Conservation (phyloP, 2,797 vertebrate species). For the Peromyscus eremicus region DNA sequence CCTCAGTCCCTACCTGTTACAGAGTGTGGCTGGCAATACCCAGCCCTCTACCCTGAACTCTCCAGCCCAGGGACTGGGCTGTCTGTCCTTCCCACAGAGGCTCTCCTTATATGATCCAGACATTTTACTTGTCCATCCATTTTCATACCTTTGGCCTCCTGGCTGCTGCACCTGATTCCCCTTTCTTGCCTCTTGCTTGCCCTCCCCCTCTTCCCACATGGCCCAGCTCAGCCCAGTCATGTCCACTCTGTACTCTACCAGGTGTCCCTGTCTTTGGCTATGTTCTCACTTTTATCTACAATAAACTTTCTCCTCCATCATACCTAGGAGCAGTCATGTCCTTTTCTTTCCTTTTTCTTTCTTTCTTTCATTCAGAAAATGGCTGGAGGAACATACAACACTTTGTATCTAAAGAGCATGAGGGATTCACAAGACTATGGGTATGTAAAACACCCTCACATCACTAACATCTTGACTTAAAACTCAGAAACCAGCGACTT, state of each 20-base stretch:
- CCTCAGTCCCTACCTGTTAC: background rate
- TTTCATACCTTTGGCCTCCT: too few relatives aligned
- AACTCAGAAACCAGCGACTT: conserved; percentile 18
- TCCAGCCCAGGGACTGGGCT: background rate
- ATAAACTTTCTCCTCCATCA: background rate
- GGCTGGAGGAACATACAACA: background rate
- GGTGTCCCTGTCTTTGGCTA: background rate
- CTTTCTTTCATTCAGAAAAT: too few relatives aligned
- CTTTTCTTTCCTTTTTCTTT: too few relatives aligned
- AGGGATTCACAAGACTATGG: background rate
- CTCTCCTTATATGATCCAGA: too few relatives aligned
- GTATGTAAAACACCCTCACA: background rate
- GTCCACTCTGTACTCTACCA: background rate
- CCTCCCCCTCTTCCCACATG: background rate
- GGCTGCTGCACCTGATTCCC: too few relatives aligned
- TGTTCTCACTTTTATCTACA: background rate
- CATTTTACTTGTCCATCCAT: too few relatives aligned
- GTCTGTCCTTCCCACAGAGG: background rate
- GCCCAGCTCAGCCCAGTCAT: background rate
- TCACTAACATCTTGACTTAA: background rate
- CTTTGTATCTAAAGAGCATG: background rate
- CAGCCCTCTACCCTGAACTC: too few relatives aligned
- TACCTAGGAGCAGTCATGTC: too few relatives aligned
- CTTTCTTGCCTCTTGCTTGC: background rate
- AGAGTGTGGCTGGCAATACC: background rate